Base-by-base conservation (phyloP, 2,888 invertebrate genomes). In the Dichetophora obliterata region DNA sequence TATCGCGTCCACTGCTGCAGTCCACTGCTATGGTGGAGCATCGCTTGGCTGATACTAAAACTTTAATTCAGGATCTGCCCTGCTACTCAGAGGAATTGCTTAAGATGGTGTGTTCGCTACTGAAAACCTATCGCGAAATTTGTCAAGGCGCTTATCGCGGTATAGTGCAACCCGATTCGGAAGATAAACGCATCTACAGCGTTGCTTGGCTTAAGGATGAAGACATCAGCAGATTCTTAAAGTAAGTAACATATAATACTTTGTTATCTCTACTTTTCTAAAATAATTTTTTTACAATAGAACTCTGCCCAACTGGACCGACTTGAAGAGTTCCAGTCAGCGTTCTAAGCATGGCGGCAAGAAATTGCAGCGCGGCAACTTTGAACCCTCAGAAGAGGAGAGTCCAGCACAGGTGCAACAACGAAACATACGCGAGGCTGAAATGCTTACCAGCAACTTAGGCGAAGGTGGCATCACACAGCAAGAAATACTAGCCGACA, bases 131-230 rank as follows among this genome's bases (percentile, higher is more conserved):
- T 88, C 82, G 93, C 22, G 94, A 95, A 82, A 93, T 93, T 14
- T 95, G 95, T 84, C 92, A 93, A 81, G 91, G 92, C 1, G 94
- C 94, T 0, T 95, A 95, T 87, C 91, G 92, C 78, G 93, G 93
- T 63, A 94, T 95, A 79, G 94, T 95, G 0, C 94, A 94, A 85
- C 93, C 94, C 0, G 94, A 94, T 83, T 91, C 93, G 0, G 95
- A 95, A 85, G 95, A 95, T 83, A 92, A 93, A 82, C 90, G 94
- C 78, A 94, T 96, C 77, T 94, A 95, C 82, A 95, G 95, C 84
- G 95, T 95, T 0, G 93, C 94, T 14, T 96, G 98, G 98, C 92
- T 98, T 0, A 96, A 96, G 82, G 98, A 98, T 89, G 97, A 97
- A 84, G 98, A 98, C 86, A 98, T 98, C 79, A 96, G 95, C 86